Evolutionary conservation across 2,113 vertebrate genomes (phyloP), one percentile per base, ranked within the genome.

Genomic region (Orientallactaga bullata): DNA sequence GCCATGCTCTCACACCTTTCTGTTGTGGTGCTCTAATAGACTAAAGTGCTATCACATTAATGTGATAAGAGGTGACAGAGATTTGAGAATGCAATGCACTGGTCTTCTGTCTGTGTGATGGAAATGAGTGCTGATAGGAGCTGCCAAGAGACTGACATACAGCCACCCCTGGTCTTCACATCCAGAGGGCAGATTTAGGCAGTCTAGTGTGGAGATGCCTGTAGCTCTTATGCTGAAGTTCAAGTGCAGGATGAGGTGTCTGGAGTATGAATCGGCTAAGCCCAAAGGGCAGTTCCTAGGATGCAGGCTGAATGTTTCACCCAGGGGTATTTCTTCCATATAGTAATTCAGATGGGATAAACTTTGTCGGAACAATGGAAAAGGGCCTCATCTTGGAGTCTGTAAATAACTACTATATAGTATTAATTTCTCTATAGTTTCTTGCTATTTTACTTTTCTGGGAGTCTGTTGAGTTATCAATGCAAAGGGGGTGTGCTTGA

Each of bases 1-100:
- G 97, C 96, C 97, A 97, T 97, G 97, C 86, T 96, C 97, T 98
- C 96, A 97, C 96, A 96, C 97, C 96, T 97, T 96, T 93, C 96
- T 95, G 97, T 97, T 96, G 96, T 87, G 95, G 94, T 84, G 86
- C 92, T 95, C 95, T 97, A 97, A 97, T 97, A 97, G 96, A 97
- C 96, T 95, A 93, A 97, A 97, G 96, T 97, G 97, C 97, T 97
- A 92, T 95, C 95, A 91, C 94, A 93, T 97, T 97, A 97, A 95
- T 30, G 68, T 85, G 91, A 98, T 97, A 96, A 74, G 96, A 97
- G 97, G 95, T 98, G 98, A 98, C 97, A 97, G 97, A 94, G 85
- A 80, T 61, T 95, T 94, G 96, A 95, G 96, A 21, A 69, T 97
- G 92, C 66, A 89, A 96, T 81, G 91, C 95, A 95, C 37, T 71